Base-by-base conservation (phyloP, 2,113 vertebrate genomes). In the Montifringilla adamsi region DNA sequence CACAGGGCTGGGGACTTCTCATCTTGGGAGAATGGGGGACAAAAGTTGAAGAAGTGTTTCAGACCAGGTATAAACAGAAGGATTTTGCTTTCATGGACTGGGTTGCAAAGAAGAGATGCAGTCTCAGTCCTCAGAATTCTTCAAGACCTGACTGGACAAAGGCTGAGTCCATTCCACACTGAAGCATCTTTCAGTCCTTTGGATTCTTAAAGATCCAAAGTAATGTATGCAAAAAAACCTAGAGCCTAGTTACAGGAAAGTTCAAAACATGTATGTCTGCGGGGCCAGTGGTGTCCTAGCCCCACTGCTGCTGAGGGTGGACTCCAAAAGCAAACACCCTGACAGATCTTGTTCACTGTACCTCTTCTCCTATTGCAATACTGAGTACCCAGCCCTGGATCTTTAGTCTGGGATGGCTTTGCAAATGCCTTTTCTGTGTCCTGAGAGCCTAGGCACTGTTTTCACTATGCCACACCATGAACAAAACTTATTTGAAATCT, bases 161-260 rank as follows among this genome's bases (percentile, higher is more conserved):
- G 3, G 8, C 13, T n/a, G 9, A 15, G 7, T 44, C 3, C 46
- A 6, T 53, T 81, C 58, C 56, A 72, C 20, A 41, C 4, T 35
- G 20, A 84, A 75, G n/a, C 22, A 64, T 67, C 28, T 23, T 75
- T 75, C 56, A 74, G 22, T 50, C 26, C 20, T 70, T 47, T 69
- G 62, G 16, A 49, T 69, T 46, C 52, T 74, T 59, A 43, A 52
- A 18, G 20, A 46, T 35, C 13, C 39, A 18, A 58, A 74, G 26
- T 67, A 13, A 21, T 0, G 3, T 0, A 0, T 52, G 2, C 21
- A 41, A 52, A 59, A 18, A 66, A 37, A 10, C n/a, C 11, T 26
- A 27, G 16, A 68, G 15, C 6, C 43, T 72, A n/a, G 6, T 66
- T 53, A 43, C 26, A 62, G 13, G 10, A 33, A 84, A 15, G 16